phyloP scores from a whole-genome alignment of 1,140 invertebrate genomes.

The Copidosoma floridanum region DNA sequence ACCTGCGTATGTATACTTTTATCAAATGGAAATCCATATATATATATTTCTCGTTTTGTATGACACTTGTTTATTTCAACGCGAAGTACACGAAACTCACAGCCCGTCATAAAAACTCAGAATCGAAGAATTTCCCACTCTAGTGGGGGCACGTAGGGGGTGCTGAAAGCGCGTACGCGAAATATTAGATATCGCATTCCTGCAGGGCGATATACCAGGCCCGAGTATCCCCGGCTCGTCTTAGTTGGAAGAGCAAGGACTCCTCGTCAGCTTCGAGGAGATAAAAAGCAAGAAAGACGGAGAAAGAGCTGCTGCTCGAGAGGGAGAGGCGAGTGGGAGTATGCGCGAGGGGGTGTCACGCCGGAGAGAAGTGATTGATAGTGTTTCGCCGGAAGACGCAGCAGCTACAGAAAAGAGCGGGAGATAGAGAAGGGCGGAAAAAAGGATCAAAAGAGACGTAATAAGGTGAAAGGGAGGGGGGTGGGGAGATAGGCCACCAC shows the following conservation, averaged over 20 bases:
- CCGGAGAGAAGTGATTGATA: conserved; percentile 56
- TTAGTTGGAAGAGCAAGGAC: conserved; percentile 2
- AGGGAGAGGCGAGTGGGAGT: conserved; percentile 13
- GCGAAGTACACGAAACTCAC: no score
- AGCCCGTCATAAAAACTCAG: no score
- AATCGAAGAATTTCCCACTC: no score
- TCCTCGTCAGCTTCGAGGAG: neutral
- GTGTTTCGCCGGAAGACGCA: conserved; percentile 54
- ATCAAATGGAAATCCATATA: no score
- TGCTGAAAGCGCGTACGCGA: neutral
- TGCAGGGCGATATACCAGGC: conserved; percentile 27
- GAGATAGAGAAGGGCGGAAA: conserved; percentile 30
- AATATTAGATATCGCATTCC: conserved; percentile 22
- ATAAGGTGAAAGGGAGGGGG: conserved; percentile 32
- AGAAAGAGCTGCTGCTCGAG: conserved; percentile 1
- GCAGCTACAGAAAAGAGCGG: conserved; percentile 17
- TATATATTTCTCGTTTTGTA: no score
- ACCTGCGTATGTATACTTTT: no score
- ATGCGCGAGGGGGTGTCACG: conserved; percentile 48
- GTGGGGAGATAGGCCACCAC: conserved; percentile 25
- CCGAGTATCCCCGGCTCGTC: conserved; percentile 1
- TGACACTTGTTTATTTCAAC: no score
- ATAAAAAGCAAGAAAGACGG: conserved; percentile 25
- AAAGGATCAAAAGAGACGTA: conserved; percentile 26
- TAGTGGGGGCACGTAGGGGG: no score